Evolutionary conservation across 2,797 vertebrate species (phyloP), one percentile per base, ranked within the genome.

Genomic region (Ptychadena robeensis): DNA sequence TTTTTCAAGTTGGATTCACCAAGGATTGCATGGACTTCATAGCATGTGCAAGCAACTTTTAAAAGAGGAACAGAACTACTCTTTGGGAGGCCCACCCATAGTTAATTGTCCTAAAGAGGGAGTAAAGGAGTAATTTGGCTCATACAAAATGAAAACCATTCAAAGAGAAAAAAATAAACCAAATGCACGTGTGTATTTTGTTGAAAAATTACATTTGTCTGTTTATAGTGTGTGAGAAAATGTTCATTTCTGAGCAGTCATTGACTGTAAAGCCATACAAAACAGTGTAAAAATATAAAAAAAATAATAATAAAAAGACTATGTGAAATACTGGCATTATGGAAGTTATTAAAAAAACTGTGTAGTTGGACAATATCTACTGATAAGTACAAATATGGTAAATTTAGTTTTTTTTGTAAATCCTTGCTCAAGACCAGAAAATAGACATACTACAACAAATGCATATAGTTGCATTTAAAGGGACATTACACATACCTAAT

Each of bases 191-290:
- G 28, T 80, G 77, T 84, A 84, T 61, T 84, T 84, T 84, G 82
- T 85, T 85, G 82, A 30, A 66, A 75, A 69, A 78, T 30, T 64
- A 59, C 82, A 85, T 85, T 80, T 85, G 82, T 85, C 71, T 85
- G 82, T 85, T 85, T 85, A 69, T 80, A 85, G 82, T 85, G 82
- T 85, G 82, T 85, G 82, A 85, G 82, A 85, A 85, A 80, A 84
- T 80, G 82, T 75, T 85, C 82, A 85, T 85, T 85, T 79, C 75
- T 70, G 48, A 80, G 37, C 82, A 85, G 82, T 85, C 77, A 8
- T 73, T 74, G 77, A 75, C 77, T 85, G 77, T 80, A 75, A 80
- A 80, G 82, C 82, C 82, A 80, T 85, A 85, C 82, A 48, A 85
- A 80, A 82, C 64, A 70, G 74, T 63, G 61, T 38, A 80, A 80